Evolutionary conservation across 2,113 vertebrate genomes (phyloP), one percentile per base, ranked within the genome.

Genomic region (Ophthalmolycus amberensis): DNA sequence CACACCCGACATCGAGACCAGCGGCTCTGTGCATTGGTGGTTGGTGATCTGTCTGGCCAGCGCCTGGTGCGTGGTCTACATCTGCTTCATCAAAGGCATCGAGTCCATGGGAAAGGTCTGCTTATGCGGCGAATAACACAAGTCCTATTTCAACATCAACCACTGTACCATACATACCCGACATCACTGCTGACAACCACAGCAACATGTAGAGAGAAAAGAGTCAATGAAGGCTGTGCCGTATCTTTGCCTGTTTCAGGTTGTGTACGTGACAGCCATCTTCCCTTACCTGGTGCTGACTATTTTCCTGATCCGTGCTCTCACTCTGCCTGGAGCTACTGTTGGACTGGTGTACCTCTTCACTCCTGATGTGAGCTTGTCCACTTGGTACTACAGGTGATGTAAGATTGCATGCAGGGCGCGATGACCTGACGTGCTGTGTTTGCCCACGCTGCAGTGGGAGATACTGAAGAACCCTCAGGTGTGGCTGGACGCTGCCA

Each of bases 401-500:
- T n/a, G 6, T 5, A 18, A 11, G 20, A 6, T 9, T 48, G 2
- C 10, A 25, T 50, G 6, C 42, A 9, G 6, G 11, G 9, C 5
- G 14, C 8, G 6, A 46, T 95, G 95, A 7, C 93, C 44, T 27
- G 25, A 75, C 38, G n/a, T 71, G n/a, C 38, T 48, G 6, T 67
- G 69, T 84, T 80, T 56, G 25, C 22, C 82, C 56, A 88, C 5
- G 0, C 40, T 52, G 80, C 90, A 99, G 98, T 90, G 98, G 93
- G 85, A 90, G 6, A 88, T 86, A 29, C 92, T 99, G 73, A 94
- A 74, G 90, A 94, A 94, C 15, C 97, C 98, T 11, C 94, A 89
- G 16, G 96, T 98, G 56, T 99, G 98, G 98, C 93, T 99, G 74
- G 98, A 98, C 0, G 97, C 97, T 12, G 95, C 97, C 63, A 98